These are phyloP conservation scores for Benitochromis conjunctus DNA, from an alignment of 2,113 vertebrate genomes.

Conservation along the genomic window DNA sequence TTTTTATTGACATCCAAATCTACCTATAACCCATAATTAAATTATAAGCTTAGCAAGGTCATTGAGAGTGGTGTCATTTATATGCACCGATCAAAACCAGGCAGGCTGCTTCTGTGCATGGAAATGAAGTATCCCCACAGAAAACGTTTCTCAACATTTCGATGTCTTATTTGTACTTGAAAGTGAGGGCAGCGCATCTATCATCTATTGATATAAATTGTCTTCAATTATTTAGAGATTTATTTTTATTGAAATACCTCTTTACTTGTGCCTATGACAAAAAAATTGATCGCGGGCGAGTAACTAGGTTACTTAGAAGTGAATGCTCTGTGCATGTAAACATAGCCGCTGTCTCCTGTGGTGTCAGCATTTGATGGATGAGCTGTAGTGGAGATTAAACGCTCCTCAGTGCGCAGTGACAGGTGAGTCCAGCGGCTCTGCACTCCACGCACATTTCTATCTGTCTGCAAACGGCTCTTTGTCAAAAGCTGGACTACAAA, in stretches of 20 bases:
- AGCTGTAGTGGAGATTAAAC: conserved; percentile 38
- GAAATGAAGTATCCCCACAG: background rate
- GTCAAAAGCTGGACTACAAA: conserved; percentile 21
- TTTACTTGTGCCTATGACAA: background rate
- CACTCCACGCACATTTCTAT: background rate
- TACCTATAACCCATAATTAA: conserved; percentile 21
- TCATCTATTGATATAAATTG: background rate
- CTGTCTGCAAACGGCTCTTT: conserved; percentile 10
- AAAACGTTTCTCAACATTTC: background rate
- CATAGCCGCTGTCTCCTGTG: conserved; percentile 22
- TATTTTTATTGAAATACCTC: background rate
- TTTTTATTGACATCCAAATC: conserved; percentile 37
- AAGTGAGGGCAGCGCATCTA: background rate
- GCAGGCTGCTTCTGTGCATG: background rate
- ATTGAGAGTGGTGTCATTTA: conserved; percentile 2
- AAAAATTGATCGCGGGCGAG: background rate
- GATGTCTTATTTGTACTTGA: background rate
- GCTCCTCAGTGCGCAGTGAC: conserved; percentile 23
- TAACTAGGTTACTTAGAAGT: conserved; percentile 17
- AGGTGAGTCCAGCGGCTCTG: conserved; percentile 28
- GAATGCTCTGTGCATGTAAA: conserved; percentile 9
- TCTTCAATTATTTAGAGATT: background rate
- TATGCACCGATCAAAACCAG: background rate
- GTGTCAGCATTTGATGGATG: conserved; percentile 52
- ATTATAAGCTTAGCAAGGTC: conserved; percentile 29